Evolutionary conservation across 2,888 invertebrate species (phyloP).

Genomic region (Lasiommata megera): DNA sequence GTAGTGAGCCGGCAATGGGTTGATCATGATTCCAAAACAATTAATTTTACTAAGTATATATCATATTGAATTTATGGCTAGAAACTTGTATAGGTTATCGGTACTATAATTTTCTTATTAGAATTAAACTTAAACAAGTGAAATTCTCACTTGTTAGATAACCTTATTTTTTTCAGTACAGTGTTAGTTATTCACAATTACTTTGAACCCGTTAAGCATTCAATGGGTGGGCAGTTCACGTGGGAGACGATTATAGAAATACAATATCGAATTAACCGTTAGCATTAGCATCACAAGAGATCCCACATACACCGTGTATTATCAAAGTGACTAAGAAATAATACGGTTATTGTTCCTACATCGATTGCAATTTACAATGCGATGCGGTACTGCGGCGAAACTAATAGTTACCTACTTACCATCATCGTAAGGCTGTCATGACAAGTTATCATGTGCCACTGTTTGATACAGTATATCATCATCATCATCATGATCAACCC

Average conservation of each 20-base stretch:
- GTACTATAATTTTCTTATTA: no score
- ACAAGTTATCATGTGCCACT: no score
- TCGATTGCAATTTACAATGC: neutral
- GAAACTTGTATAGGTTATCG: no score
- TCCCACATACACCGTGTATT: conserved; percentile 25
- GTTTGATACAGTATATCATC: no score
- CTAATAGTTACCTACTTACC: neutral
- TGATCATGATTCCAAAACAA: no score
- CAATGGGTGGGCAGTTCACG: neutral
- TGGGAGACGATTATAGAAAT: conserved; percentile 23
- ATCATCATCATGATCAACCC: no score
- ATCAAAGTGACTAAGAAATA: conserved; percentile 7
- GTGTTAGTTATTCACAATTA: neutral
- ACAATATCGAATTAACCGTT: conserved; percentile 27
- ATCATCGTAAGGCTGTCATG: no score
- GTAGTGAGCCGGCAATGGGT: no score
- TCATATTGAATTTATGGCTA: no score
- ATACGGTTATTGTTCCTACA: conserved; percentile 3
- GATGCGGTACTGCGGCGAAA: neutral
- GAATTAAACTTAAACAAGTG: no score
- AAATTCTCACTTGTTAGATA: no score
- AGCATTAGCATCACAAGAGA: conserved; percentile 21
- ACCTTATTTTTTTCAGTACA: neutral
- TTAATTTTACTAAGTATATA: no score
- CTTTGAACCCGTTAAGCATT: conserved; percentile 1